These are phyloP conservation scores for Albula glossodonta DNA, from an alignment of 2,113 vertebrate species.

Conservation along the genomic window DNA sequence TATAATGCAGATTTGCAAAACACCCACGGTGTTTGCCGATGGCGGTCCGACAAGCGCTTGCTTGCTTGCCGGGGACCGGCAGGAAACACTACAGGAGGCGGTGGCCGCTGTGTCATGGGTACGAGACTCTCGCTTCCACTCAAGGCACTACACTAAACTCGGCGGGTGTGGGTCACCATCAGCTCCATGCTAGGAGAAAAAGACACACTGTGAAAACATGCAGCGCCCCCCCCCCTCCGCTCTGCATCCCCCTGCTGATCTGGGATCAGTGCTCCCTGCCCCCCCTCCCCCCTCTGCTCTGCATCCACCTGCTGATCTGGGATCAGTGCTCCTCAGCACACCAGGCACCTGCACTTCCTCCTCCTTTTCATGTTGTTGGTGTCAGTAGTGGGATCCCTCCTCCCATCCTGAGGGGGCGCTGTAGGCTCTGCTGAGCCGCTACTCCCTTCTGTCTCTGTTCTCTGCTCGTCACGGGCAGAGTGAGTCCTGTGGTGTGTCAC, in stretches of 20 bases:
- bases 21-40: too few species aligned
- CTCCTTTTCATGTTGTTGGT: slow-evolving; percentile 8
- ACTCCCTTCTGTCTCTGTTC: background rate
- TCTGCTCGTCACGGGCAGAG: background rate
- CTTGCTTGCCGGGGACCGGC: too few species aligned
- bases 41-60: too few species aligned
- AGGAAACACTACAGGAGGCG: background rate
- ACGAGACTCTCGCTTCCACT: background rate
- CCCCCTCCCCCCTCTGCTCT: too few species aligned
- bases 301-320: background rate
- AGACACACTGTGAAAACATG: background rate
- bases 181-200: background rate
- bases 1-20: too few species aligned
- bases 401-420: background rate
- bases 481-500: background rate
- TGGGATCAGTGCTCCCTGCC: background rate
- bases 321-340: slow-evolving; percentile 7
- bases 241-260: background rate
- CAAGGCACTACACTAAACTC: slow-evolving; percentile 24
- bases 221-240: background rate
- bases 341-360: slow-evolving; percentile 10
- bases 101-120: background rate
- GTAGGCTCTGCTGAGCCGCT: background rate
- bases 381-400: background rate
- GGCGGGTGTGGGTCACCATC: background rate